These are phyloP conservation scores for Moxostoma hubbsi DNA, from an alignment of 2,797 vertebrate genomes.

Conservation along the genomic window DNA sequence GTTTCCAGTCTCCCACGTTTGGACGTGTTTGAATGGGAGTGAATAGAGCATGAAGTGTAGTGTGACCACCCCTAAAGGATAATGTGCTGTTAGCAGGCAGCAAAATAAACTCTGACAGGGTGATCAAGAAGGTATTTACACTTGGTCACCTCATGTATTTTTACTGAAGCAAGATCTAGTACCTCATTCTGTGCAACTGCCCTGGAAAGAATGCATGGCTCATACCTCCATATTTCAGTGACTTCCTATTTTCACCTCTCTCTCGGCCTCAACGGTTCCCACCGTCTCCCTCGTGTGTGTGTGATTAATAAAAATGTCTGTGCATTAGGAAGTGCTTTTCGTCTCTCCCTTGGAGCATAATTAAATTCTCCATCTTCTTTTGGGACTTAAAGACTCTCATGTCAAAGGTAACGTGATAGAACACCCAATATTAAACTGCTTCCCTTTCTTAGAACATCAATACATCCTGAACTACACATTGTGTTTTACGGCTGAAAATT, in stretches of 20 bases:
- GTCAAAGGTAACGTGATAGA: slow-evolving; percentile 63
- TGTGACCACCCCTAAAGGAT: no score
- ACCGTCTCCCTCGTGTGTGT: slow-evolving; percentile 48
- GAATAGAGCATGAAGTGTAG: no score
- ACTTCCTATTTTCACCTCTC: slow-evolving; percentile 63
- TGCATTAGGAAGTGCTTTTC: slow-evolving; percentile 47
- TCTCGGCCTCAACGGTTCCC: slow-evolving; percentile 39
- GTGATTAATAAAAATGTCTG: slow-evolving; percentile 67
- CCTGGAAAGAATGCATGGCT: slow-evolving; percentile 54
- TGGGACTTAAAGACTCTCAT: slow-evolving; percentile 54
- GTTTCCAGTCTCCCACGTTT: no score
- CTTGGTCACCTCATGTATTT: no score
- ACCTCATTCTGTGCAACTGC: slow-evolving; percentile 48
- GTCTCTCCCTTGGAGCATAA: slow-evolving; percentile 63
- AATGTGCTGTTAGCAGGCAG: no score
- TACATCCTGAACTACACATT: slow-evolving; percentile 51
- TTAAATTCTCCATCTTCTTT: slow-evolving; percentile 65
- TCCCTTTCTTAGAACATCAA: slow-evolving; percentile 62
- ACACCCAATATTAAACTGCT: slow-evolving; percentile 59
- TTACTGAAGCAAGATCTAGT: neutral
- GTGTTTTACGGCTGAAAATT: slow-evolving; percentile 13
- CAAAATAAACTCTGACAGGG: no score
- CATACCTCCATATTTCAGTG: slow-evolving; percentile 65
- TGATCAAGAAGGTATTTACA: no score
- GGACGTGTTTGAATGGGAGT: no score